A percentile compares a stretch with the other conserved stretches of the same genome.
These are phyloP conservation scores for Dermochelys coriacea DNA, from an alignment of 2,797 vertebrate genomes.

Conservation along the genomic window DNA sequence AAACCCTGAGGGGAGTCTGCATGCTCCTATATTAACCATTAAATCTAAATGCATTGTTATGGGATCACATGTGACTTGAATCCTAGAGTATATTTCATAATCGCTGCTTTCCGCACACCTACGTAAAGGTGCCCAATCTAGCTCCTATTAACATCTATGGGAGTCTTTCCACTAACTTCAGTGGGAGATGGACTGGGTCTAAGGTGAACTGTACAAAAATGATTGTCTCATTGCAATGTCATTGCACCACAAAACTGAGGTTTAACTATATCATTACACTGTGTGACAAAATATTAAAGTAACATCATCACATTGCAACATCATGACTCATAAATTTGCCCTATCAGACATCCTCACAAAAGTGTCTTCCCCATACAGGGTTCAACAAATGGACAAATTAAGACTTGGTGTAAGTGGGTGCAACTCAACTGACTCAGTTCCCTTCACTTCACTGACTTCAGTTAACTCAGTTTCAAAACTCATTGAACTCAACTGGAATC, in stretches of 20 bases:
- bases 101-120: background rate
- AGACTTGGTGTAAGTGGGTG: no score
- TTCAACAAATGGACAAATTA: no score
- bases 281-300: background rate
- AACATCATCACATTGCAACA: background rate
- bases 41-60: background rate
- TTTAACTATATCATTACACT: background rate
- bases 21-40: background rate
- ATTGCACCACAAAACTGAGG: background rate
- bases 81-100: background rate
- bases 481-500: no score
- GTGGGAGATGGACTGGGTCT: background rate
- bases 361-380: no score
- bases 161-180: background rate
- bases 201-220: background rate
- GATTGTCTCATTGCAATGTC: background rate
- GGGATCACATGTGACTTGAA: background rate
- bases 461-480: no score
- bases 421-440: no score
- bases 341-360: no score
- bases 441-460: no score
- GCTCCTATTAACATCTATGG: background rate
- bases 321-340: no score
- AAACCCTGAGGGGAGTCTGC: background rate
- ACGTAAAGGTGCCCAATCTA: background rate